Percentiles rank a stretch among this genome's conserved stretches.
Conservation (phyloP, 2,797 vertebrate genomes). For the Phylloscopus collybita region DNA sequence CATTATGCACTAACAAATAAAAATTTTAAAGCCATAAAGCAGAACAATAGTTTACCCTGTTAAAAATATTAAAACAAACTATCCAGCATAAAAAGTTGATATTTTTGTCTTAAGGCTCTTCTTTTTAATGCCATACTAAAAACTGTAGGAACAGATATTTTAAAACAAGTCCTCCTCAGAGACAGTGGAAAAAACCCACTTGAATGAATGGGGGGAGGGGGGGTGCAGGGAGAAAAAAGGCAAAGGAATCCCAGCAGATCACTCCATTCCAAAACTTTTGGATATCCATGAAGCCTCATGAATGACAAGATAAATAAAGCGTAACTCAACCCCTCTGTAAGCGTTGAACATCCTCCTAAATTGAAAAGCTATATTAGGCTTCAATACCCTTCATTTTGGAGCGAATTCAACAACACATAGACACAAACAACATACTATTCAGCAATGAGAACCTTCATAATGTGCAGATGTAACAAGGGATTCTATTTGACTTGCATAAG, state of each 20-base stretch:
- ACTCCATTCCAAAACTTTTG: not conserved
- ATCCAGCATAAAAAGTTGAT: not conserved
- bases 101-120: not conserved
- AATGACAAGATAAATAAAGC: not conserved
- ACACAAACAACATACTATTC: not conserved
- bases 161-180: not conserved
- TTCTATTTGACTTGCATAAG: not conserved
- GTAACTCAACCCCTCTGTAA: not conserved
- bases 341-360: not conserved
- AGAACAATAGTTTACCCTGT: not conserved
- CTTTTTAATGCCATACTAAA: not conserved
- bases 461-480: not conserved
- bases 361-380: not conserved
- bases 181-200: not conserved
- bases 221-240: not conserved
- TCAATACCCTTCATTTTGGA: not conserved
- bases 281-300: not conserved
- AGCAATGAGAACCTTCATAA: not conserved
- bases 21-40: constrained; percentile 41
- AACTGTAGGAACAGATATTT: not conserved
- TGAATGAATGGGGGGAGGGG: not conserved
- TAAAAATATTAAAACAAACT: not conserved
- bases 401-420: not conserved
- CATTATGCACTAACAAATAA: constrained; percentile 39
- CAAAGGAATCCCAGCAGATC: not conserved